phyloP scores from a whole-genome alignment of 2,888 invertebrate genomes.

The Plagiodera versicolora region DNA sequence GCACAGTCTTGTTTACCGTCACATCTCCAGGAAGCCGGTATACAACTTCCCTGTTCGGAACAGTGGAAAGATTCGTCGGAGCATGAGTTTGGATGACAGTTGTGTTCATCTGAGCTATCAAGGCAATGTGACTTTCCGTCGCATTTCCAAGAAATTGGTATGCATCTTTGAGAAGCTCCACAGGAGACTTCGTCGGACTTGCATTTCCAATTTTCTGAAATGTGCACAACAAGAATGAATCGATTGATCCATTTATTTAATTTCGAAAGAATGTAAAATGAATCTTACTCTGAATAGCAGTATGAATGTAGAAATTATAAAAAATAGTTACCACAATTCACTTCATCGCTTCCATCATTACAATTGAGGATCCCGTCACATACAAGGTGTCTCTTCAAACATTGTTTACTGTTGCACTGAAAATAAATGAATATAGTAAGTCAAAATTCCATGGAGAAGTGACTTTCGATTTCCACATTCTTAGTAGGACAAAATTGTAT shows the following conservation, averaged over 20 bases:
- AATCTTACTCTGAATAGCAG: no score
- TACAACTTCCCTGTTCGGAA: slow-evolving; percentile 61
- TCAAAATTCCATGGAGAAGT: no score
- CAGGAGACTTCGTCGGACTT: slow-evolving; percentile 62
- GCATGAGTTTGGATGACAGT: slow-evolving; percentile 57
- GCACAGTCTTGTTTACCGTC: slow-evolving; percentile 62
- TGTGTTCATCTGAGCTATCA: slow-evolving; percentile 60
- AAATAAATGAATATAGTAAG: no score
- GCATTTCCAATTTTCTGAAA: slow-evolving; percentile 54
- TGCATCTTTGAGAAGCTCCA: slow-evolving; percentile 54
- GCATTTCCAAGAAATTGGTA: slow-evolving; percentile 62
- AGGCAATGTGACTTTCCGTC: slow-evolving; percentile 62
- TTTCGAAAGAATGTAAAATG: no score
- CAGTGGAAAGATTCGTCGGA: slow-evolving; percentile 61
- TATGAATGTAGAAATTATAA: no score
- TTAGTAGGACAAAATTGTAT: no score
- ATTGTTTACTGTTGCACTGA: slow-evolving; percentile 61
- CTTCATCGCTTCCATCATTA: slow-evolving; percentile 64
- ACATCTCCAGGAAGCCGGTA: slow-evolving; percentile 62
- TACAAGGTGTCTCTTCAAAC: slow-evolving; percentile 62
- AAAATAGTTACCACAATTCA: slow-evolving; percentile 57
- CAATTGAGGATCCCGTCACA: slow-evolving; percentile 67
- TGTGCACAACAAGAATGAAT: not conserved
- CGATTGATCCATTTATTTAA: no score
- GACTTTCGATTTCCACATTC: no score